Evolutionary conservation across 2,888 invertebrate species (phyloP).

Genomic region (Drosophila algonquin): DNA sequence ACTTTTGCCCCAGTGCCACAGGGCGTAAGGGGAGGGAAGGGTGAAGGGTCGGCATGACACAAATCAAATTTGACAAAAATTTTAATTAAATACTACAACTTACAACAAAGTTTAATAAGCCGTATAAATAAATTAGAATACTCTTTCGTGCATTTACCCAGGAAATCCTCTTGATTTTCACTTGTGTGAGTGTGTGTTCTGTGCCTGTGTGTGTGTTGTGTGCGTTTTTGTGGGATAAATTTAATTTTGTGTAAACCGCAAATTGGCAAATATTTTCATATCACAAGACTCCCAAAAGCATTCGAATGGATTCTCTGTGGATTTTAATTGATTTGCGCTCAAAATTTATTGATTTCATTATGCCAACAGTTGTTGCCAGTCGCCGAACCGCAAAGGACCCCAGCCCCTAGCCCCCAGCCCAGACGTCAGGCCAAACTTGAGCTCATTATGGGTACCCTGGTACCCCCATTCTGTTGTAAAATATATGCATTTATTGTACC

Average conservation of each 20-base stretch:
- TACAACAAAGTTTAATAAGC: conserved; percentile 73
- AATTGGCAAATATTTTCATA: conserved; percentile 80
- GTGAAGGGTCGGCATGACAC: conserved; percentile 8
- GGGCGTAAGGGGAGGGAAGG: neutral
- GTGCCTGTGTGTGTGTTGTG: conserved; percentile 26
- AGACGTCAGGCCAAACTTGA: conserved; percentile 33
- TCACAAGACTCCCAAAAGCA: conserved; percentile 31
- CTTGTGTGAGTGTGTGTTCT: neutral
- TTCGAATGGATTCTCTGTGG: conserved; percentile 37
- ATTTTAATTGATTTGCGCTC: conserved; percentile 77
- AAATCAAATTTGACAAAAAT: conserved; percentile 68
- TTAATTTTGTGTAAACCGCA: conserved; percentile 75
- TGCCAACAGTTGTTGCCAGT: conserved; percentile 72
- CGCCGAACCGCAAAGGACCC: conserved; percentile 48
- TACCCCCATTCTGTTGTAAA: neutral
- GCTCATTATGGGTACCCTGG: conserved; percentile 45
- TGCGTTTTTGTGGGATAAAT: conserved; percentile 55
- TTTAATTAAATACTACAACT: conserved; percentile 74
- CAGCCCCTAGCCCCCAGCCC: conserved; percentile 16
- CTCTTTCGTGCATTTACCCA: conserved; percentile 13
- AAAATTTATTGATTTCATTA: conserved; percentile 80
- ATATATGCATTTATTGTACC: conserved; percentile 46
- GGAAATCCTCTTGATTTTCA: neutral
- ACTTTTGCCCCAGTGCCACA: conserved; percentile 5
- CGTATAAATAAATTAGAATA: conserved; percentile 71